Evolutionary conservation across 2,888 invertebrate species (phyloP).

Genomic region (Phytoseiulus persimilis): DNA sequence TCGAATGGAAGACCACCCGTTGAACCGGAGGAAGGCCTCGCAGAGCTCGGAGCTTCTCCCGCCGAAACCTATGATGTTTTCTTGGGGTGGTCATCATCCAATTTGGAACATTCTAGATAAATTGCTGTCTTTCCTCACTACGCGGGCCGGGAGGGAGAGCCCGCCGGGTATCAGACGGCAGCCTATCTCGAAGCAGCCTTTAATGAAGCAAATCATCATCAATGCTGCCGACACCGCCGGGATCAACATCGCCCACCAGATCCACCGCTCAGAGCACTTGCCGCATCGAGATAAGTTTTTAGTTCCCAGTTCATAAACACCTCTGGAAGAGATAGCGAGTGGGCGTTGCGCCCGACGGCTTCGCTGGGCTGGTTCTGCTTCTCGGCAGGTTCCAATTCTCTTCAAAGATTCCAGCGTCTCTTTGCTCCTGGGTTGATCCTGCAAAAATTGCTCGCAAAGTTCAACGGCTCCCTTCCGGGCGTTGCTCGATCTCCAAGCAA

Average conservation of each 20-base stretch:
- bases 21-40: too few species aligned
- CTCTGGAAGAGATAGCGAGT: not conserved
- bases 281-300: not conserved
- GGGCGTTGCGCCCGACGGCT: not conserved
- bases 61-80: not conserved
- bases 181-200: not conserved
- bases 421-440: not conserved
- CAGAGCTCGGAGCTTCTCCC: too few species aligned
- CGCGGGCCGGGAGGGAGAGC: not conserved
- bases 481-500: too few species aligned
- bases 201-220: not conserved
- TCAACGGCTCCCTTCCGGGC: too few species aligned
- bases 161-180: not conserved
- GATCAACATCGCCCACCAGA: not conserved
- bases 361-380: not conserved
- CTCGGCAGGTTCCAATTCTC: not conserved
- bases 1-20: too few species aligned
- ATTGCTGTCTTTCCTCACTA: not conserved
- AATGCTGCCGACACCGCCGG: not conserved
- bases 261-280: not conserved
- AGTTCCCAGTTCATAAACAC: not conserved
- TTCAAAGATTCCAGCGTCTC: not conserved
- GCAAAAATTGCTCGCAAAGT: too few species aligned
- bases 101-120: not conserved
- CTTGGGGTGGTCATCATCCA: not conserved